Base-by-base conservation (phyloP, 2,113 vertebrate species). In the Podarcis cretensis region DNA sequence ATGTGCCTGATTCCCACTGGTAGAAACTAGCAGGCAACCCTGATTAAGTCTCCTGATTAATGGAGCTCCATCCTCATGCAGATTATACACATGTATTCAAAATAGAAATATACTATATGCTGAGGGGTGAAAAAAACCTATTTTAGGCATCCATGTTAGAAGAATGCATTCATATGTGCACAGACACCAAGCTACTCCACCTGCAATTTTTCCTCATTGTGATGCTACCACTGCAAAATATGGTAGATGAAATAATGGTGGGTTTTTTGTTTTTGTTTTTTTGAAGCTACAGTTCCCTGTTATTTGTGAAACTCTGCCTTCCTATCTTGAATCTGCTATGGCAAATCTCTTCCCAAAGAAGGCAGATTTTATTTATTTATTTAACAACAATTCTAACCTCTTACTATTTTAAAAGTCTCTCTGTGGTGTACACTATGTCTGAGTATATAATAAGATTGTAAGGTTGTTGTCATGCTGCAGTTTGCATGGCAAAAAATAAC, bases 1-100 rank as follows among this genome's bases (percentile, higher is more conserved):
- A 12, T 59, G 16, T 13, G 5, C 18, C n/a, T 1, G 35, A 54
- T 68, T 37, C 32, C 54, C 25, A 59, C 35, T 77, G 71, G 35
- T 83, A 8, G 59, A 68, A 66, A 35, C 13, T 48, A 83, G 27
- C 7, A 73, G 86, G 86, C 77, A 81, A 3, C 3, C 37, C 71
- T 83, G 30, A 76, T 76, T 88, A 66, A 83, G 73, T 88, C 40
- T 68, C 57, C 59, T 5, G 13, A 66, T 83, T 83, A 83, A 83
- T 88, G 80, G 73, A 77, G 79, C 40, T 81, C 5, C n/a, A 84
- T 89, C 54, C 14, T 73, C 90, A 59, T 63, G 78, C 65, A 16
- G 85, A 1, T 27, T 57, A 27, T 10, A 48, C 63, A 23, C 80
- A 54, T 66, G 37, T 59, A 66, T 68, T 84, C 25, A 2, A 21